Conservation (phyloP, 2,797 vertebrate species). For the Acipenser transmontanus region DNA sequence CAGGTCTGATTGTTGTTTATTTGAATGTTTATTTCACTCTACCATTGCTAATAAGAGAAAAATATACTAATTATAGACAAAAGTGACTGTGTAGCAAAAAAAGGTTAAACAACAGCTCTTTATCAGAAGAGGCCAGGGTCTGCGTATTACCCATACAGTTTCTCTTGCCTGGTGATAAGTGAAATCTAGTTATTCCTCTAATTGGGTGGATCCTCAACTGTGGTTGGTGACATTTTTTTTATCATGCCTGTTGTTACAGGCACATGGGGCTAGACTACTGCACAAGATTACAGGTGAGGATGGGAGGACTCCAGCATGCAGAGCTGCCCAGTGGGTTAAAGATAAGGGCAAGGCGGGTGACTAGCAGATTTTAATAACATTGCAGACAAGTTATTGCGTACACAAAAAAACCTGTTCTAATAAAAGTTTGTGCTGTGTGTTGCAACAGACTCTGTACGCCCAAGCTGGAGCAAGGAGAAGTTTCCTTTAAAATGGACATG, state of each 20-base stretch:
- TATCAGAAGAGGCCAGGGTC: neutral
- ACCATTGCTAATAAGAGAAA: no score
- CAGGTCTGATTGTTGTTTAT: no score
- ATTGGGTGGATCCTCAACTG: conserved; percentile 40
- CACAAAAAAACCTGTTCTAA: neutral
- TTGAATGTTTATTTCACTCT: no score
- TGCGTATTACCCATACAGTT: neutral
- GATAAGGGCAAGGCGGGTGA: neutral
- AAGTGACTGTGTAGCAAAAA: no score
- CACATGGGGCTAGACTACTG: no score
- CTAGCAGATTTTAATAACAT: neutral
- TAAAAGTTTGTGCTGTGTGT: neutral
- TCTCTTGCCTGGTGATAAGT: conserved; percentile 31
- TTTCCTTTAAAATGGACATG: no score
- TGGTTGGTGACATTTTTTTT: neutral
- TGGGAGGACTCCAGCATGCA: no score
- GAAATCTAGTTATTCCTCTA: conserved; percentile 44
- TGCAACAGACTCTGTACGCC: neutral
- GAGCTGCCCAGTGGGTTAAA: no score
- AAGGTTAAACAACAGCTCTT: neutral
- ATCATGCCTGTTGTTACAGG: neutral
- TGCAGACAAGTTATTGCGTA: neutral
- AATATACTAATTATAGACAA: no score
- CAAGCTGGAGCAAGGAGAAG: neutral
- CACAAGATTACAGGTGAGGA: no score